Evolutionary conservation across 2,888 invertebrate species (phyloP), one percentile per base, ranked within the genome.

Genomic region (Malthinus flaveolus): DNA sequence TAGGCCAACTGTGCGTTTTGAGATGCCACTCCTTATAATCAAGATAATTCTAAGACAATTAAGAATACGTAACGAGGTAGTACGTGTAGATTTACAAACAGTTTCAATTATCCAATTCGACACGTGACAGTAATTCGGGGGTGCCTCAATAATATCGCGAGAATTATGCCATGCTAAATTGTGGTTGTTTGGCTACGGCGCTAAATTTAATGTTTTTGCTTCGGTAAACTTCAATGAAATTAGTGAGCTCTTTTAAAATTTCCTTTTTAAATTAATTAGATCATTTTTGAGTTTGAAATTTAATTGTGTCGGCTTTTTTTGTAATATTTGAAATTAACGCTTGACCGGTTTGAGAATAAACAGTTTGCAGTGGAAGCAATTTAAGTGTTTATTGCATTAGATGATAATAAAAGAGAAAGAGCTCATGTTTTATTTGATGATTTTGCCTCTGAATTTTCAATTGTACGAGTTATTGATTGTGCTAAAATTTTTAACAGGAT

Each of bases 31-130:
- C 12, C 39, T 15, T 45, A 35, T 52, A 52, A 52, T 52, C 45
- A 52, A 45, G 36, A 35, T 46, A 46, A 52, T 46, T 52, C 45
- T 52, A 36, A 52, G 46, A 12, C 52, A 52, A 52, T 52, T 46
- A 52, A 45, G 45, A 46, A 46, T 52, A 46, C 39, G 52, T 45
- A 45, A 33, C 45, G 36, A 52, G 32, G 23, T 23, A 23, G 23
- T 33, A 52, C 36, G 46, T 36, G 52, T 51, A 13, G 52, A 45
- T 45, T 52, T 46, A 23, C 45, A 46, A 52, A 52, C 45, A 46
- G 45, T 52, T 37, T 31, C 23, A 46, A 12, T 33, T 52, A 35
- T 23, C 52, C 46, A 52, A 13, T n/a, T 44, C 34, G 44, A 36
- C 32, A 37, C 36, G 36, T 37, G 36, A 42, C 15, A 13, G 36